phyloP scores from a whole-genome alignment of 1,140 invertebrate genomes.

The Geopemphigus sp. region DNA sequence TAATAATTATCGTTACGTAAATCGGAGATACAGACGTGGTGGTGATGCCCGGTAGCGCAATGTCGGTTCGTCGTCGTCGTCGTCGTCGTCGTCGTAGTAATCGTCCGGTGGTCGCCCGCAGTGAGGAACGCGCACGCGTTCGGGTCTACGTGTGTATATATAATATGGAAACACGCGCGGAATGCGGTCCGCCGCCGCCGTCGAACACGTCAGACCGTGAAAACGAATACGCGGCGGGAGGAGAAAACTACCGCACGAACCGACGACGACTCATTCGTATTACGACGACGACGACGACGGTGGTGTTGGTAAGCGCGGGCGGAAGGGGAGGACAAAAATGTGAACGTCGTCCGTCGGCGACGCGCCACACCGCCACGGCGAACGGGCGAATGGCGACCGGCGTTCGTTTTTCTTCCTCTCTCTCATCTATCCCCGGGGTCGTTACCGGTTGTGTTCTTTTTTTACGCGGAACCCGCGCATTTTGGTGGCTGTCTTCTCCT shows the following conservation, averaged over 20 bases:
- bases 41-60: constrained; percentile 11
- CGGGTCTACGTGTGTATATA: too few relatives aligned
- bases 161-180: constrained; percentile 20
- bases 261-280: too few relatives aligned
- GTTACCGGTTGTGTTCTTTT: too few relatives aligned
- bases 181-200: constrained; percentile 22
- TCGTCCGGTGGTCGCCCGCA: not conserved
- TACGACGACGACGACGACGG: too few relatives aligned
- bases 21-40: too few relatives aligned
- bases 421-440: too few relatives aligned
- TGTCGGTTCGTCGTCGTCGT: not conserved
- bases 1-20: too few relatives aligned
- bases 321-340: constrained; percentile 17
- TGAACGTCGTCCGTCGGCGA: not conserved
- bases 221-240: not conserved
- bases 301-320: not conserved
- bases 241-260: not conserved
- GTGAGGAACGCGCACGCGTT: not conserved
- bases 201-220: constrained; percentile 1
- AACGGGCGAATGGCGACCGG: too few relatives aligned
- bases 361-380: not conserved
- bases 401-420: too few relatives aligned
- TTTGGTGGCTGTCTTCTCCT: too few relatives aligned
- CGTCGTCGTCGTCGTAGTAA: not conserved
- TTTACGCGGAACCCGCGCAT: too few relatives aligned